phyloP scores from a whole-genome alignment of 2,113 vertebrate species.

The Neodon shergylaensis region DNA sequence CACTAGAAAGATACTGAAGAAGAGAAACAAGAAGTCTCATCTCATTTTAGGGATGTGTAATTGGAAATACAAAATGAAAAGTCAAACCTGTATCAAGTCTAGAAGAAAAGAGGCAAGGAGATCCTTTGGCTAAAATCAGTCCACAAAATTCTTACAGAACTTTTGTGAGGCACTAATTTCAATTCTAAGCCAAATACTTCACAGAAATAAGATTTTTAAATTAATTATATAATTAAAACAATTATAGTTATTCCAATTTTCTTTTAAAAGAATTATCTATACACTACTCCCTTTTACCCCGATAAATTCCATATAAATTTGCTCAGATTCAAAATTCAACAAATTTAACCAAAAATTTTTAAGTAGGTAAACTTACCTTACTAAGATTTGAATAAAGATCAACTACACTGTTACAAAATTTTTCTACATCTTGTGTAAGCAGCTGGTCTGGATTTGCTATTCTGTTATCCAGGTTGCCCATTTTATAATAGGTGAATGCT shows the following conservation, averaged over 20 bases:
- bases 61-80: not conserved
- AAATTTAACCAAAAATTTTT: slow-evolving; percentile 31
- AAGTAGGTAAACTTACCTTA: slow-evolving; percentile 89
- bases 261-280: slow-evolving; percentile 28
- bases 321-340: slow-evolving; percentile 50
- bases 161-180: not conserved
- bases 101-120: slow-evolving; percentile 4
- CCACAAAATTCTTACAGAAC: slow-evolving; percentile 29
- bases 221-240: slow-evolving; percentile 27
- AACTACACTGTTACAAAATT: slow-evolving; percentile 98
- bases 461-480: slow-evolving; percentile 99
- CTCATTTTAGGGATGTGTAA: not conserved
- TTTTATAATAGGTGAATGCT: slow-evolving; percentile 97
- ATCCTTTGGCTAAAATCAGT: slow-evolving; percentile 3
- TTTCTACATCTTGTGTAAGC: slow-evolving; percentile 98
- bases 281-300: not conserved
- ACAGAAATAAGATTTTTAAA: not conserved
- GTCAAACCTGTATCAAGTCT: not conserved
- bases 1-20: not conserved
- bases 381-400: slow-evolving; percentile 99
- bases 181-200: slow-evolving; percentile 3
- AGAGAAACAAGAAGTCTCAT: slow-evolving; percentile 12
- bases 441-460: slow-evolving; percentile 98
- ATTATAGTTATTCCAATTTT: slow-evolving; percentile 20
- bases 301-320: slow-evolving; percentile 34